Percentiles rank a stretch among this genome's conserved stretches.
phyloP scores from a whole-genome alignment of 2,888 invertebrate genomes.

The Clitarchus hookeri region DNA sequence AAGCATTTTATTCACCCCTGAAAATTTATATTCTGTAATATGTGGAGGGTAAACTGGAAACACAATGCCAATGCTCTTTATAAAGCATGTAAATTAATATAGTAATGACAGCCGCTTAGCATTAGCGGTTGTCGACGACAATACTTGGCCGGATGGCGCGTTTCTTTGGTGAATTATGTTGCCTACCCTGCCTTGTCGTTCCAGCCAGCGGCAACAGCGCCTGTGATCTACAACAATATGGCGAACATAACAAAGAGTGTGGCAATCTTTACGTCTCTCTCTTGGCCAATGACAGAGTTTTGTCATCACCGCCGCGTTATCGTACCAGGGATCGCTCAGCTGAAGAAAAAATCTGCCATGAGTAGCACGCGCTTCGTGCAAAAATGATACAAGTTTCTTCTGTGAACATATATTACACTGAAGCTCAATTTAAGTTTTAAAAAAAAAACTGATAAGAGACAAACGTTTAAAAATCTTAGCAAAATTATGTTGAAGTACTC shows the following conservation, averaged over 20 bases:
- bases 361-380: neutral
- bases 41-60: too few relatives aligned
- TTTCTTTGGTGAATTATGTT: neutral
- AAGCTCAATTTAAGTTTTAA: too few relatives aligned
- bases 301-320: conserved; percentile 14
- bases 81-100: neutral
- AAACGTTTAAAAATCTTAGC: too few relatives aligned
- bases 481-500: too few relatives aligned
- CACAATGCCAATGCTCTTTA: too few relatives aligned
- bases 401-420: too few relatives aligned
- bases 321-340: neutral
- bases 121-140: neutral
- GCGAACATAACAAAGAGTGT: neutral
- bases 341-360: neutral
- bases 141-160: neutral
- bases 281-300: neutral
- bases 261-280: neutral
- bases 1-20: too few relatives aligned
- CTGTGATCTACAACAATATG: conserved; percentile 2
- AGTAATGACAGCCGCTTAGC: neutral
- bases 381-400: neutral
- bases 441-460: too few relatives aligned
- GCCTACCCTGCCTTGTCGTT: neutral
- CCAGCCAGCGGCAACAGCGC: neutral
- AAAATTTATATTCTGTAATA: too few relatives aligned